These are phyloP conservation scores for Epiblema foenella DNA, from an alignment of 2,888 invertebrate genomes.

Conservation along the genomic window DNA sequence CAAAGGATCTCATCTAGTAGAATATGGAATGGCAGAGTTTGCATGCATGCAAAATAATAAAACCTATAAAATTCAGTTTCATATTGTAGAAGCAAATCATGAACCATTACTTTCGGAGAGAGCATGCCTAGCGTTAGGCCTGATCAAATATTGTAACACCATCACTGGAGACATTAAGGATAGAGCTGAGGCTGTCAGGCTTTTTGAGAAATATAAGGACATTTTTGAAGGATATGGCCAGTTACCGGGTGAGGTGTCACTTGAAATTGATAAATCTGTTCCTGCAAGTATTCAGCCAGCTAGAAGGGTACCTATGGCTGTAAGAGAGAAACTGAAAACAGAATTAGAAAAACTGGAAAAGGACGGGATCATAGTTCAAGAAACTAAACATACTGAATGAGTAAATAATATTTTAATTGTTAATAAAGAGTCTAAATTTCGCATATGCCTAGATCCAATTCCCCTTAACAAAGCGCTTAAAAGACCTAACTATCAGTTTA, in stretches of 20 bases:
- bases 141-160: background rate
- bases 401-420: background rate
- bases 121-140: background rate
- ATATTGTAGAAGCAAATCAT: background rate
- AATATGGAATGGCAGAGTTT: too few species aligned
- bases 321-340: background rate
- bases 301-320: background rate
- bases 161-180: background rate
- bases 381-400: background rate
- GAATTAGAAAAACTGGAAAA: background rate
- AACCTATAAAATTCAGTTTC: too few species aligned
- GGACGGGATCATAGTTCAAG: background rate
- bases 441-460: background rate
- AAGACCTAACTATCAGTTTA: background rate
- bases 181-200: background rate
- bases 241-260: background rate
- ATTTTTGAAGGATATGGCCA: background rate
- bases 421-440: background rate
- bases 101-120: background rate
- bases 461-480: background rate
- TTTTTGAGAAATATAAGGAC: background rate
- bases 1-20: too few species aligned
- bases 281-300: background rate
- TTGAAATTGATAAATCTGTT: background rate
- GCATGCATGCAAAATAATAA: too few species aligned